These are phyloP conservation scores for Eumeta japonica DNA, from an alignment of 1,140 invertebrate genomes.

Conservation along the genomic window DNA sequence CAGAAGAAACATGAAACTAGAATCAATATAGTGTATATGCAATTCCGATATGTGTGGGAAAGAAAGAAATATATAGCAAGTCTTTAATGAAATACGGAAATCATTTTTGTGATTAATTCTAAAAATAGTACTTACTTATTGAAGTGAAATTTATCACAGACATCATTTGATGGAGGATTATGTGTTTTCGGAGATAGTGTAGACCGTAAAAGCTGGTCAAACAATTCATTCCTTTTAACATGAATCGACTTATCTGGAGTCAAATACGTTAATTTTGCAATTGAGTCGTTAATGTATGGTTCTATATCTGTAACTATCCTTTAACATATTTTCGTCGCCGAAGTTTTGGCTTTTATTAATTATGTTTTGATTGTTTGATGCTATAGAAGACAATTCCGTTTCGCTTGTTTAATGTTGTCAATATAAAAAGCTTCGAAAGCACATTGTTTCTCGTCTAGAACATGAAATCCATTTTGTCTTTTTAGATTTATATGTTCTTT, in stretches of 20 bases:
- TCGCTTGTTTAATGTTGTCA: constrained; percentile 46
- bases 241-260: constrained; percentile 45
- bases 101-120: too few relatives aligned
- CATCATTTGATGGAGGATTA: constrained; percentile 7
- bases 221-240: constrained; percentile 41
- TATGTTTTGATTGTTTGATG: constrained; percentile 21
- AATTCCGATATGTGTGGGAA: too few relatives aligned
- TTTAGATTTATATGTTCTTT: constrained; percentile 44
- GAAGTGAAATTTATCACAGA: constrained; percentile 7
- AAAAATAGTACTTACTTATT: constrained; percentile 3
- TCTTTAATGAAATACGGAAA: too few relatives aligned
- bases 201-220: constrained; percentile 36
- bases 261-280: constrained; percentile 21
- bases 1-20: too few relatives aligned
- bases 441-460: constrained; percentile 32
- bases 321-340: constrained; percentile 46
- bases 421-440: constrained; percentile 46
- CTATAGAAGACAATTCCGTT: constrained; percentile 37
- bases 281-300: constrained; percentile 14
- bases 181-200: constrained; percentile 14
- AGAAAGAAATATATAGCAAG: too few relatives aligned
- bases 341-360: constrained; percentile 26
- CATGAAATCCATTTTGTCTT: constrained; percentile 31
- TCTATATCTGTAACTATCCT: constrained; percentile 24
- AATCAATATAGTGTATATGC: too few relatives aligned